A percentile compares a stretch with the other conserved stretches of the same genome.
phyloP scores from a whole-genome alignment of 2,888 invertebrate genomes.

The Tinea semifulvella region DNA sequence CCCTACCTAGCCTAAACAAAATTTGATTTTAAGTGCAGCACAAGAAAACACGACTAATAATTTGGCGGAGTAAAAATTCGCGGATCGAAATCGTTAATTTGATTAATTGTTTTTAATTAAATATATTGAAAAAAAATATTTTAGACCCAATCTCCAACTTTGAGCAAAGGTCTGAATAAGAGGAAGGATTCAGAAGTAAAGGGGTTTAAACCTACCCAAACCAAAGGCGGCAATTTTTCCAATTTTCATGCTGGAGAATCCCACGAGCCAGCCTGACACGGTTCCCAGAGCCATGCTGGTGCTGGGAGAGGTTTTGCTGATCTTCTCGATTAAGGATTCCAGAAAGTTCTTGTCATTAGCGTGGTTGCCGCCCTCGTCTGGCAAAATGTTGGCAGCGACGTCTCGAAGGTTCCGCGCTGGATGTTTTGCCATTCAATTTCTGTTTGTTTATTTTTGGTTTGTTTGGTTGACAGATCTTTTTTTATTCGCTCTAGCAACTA shows the following conservation, averaged over 20 bases:
- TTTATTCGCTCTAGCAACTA: too few relatives aligned
- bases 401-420: constrained; percentile 30
- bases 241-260: constrained; percentile 79
- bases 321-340: constrained; percentile 31
- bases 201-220: constrained; percentile 43
- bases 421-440: constrained; percentile 38
- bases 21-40: too few relatives aligned
- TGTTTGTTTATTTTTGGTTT: background rate
- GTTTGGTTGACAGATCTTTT: background rate
- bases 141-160: too few relatives aligned
- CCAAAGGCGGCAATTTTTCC: constrained; percentile 90
- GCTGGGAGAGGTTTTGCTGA: constrained; percentile 30
- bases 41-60: too few relatives aligned
- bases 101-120: too few relatives aligned
- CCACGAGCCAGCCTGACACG: constrained; percentile 70
- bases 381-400: constrained; percentile 20
- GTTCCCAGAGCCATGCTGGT: constrained; percentile 43
- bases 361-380: constrained; percentile 26
- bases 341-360: constrained; percentile 28
- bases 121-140: too few relatives aligned
- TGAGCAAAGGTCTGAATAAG: too few relatives aligned
- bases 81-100: too few relatives aligned
- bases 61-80: too few relatives aligned
- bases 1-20: too few relatives aligned
- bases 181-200: too few relatives aligned